Base-by-base conservation (phyloP, 1,140 invertebrate genomes). In the Eueides isabella region DNA sequence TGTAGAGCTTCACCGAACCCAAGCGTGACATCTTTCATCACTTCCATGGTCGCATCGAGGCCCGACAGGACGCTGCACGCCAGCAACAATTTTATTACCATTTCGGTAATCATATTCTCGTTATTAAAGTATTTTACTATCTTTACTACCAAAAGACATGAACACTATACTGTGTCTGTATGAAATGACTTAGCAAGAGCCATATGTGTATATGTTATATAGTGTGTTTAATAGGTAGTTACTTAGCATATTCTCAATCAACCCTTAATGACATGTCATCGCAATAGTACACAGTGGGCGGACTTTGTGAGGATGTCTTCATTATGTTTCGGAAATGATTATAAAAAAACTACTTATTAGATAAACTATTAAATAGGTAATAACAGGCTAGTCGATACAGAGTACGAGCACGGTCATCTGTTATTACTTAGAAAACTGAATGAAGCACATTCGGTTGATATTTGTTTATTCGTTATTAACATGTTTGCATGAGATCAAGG, bases 21-120 rank as follows among this genome's bases (percentile, higher is more conserved):
- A 6, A 92, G 87, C 0, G 90, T 92, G 61, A 92, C 86, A 44
- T 92, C 90, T 35, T 90, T 90, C 88, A 92, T 89, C 71, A 91
- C 81, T 12, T 85, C 81, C 48, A 55, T 26, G 5, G 48, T 55
- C 19, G 48, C 48, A 4, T 55, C 48, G 19, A 55, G 48, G 1
- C 19, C 11, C 11, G 48, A 12, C 48, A 55, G 48, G 19, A 12
- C 48, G 48, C 9, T 1, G 19, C 48, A 55, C 7, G 19, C 48
- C 19, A 55, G 0, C 19, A 3, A 26, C 48, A 55, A 11, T 7
- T 9, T 1, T 12, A 23, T 6, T 0, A 55, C 11, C 7, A n/a
- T n/a, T n/a, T n/a, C n/a, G n/a, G 23, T 11, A 26, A 55, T 26
- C 48, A 55, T 55, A 26, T 6, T 26, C 35, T 38, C 6, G 14